Evolutionary conservation across 2,113 vertebrate genomes (phyloP).

Genomic region (Thunnus maccoyii): DNA sequence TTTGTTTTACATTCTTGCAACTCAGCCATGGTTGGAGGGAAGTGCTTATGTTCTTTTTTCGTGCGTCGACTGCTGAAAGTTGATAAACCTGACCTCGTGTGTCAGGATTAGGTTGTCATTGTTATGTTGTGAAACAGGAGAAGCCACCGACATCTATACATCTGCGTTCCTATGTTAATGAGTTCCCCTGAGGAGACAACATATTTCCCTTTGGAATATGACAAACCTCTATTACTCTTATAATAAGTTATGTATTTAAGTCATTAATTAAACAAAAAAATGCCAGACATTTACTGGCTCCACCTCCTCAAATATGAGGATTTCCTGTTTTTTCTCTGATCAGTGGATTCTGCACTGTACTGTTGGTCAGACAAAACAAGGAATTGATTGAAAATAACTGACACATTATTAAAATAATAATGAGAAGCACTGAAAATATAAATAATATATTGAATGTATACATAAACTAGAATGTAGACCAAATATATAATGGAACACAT

Average conservation of each 20-base stretch:
- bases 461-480: background rate
- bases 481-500: background rate
- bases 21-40: background rate
- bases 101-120: slow-evolving; percentile 16
- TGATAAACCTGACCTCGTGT: background rate
- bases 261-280: no score
- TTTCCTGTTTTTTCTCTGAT: background rate
- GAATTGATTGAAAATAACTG: background rate
- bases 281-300: background rate
- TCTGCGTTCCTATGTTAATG: slow-evolving; percentile 18
- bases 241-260: background rate
- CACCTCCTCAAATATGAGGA: background rate
- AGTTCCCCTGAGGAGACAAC: background rate
- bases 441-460: no score
- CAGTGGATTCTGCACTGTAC: background rate
- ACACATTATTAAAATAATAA: background rate
- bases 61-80: background rate
- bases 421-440: background rate
- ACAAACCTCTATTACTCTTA: background rate
- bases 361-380: background rate
- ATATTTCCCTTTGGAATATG: background rate
- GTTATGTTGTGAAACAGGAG: slow-evolving; percentile 40
- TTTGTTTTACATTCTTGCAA: no score
- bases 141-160: background rate
- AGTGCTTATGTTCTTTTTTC: background rate